A percentile compares a stretch with the other conserved stretches of the same genome.
These are phyloP conservation scores for Hypotaenidia okinawae DNA, from an alignment of 2,797 vertebrate species.

Conservation along the genomic window DNA sequence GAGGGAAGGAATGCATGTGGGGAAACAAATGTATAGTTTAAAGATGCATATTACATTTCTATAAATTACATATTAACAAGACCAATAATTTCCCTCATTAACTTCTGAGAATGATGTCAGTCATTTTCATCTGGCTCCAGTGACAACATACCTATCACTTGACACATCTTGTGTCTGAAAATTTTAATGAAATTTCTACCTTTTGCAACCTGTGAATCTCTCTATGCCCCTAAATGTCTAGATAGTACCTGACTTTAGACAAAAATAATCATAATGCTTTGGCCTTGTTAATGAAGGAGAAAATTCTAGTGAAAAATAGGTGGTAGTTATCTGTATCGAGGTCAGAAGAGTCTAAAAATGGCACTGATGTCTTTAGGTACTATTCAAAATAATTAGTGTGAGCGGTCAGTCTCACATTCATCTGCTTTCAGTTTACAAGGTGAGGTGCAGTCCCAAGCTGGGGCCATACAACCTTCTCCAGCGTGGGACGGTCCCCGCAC, in stretches of 20 bases:
- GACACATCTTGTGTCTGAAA: neutral
- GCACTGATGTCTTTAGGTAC: neutral
- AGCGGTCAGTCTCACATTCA: neutral
- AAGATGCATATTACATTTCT: neutral
- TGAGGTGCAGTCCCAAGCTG: neutral
- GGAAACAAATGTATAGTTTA: neutral
- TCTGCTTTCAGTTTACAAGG: neutral
- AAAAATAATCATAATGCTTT: neutral
- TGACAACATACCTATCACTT: neutral
- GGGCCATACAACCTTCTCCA: neutral
- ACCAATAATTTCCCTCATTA: neutral
- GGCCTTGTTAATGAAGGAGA: neutral
- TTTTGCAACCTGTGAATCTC: neutral
- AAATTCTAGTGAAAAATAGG: neutral
- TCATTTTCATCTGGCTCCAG: neutral
- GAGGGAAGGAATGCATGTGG: neutral
- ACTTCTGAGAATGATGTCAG: neutral
- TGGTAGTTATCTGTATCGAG: neutral
- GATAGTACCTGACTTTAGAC: neutral
- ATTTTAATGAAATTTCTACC: conserved; percentile 23
- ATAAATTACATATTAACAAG: neutral
- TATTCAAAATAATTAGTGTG: neutral
- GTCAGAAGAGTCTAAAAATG: neutral
- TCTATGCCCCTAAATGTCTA: neutral
- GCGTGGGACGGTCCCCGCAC: neutral